phyloP scores from a whole-genome alignment of 2,113 vertebrate genomes.

The Gopherus flavomarginatus region DNA sequence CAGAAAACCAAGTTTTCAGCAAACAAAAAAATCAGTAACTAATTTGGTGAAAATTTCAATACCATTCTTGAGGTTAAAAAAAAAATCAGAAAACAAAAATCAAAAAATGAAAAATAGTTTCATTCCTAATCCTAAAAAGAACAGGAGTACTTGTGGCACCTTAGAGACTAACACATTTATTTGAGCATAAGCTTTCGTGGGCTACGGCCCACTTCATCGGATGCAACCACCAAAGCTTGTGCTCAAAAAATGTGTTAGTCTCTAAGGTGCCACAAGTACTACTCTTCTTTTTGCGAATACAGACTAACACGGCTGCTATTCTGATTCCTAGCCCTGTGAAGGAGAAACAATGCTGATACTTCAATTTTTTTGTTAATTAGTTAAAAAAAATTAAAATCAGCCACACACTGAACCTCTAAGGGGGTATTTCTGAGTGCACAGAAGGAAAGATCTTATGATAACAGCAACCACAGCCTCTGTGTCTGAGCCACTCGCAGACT shows the following conservation, averaged over 20 bases:
- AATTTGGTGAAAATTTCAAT: background rate
- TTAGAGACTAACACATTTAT: too few species aligned
- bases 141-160: too few species aligned
- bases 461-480: background rate
- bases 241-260: too few species aligned
- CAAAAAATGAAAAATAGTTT: background rate
- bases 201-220: too few species aligned
- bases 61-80: rapidly evolving
- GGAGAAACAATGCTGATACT: background rate
- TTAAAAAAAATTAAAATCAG: background rate
- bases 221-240: too few species aligned
- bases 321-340: background rate
- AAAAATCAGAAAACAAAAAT: background rate
- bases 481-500: background rate
- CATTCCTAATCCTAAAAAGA: background rate
- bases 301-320: too few species aligned
- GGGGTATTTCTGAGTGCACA: background rate
- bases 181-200: too few species aligned
- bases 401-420: background rate
- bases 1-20: background rate
- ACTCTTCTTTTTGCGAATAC: too few species aligned
- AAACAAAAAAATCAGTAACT: background rate
- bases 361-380: background rate
- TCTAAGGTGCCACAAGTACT: too few species aligned
- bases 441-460: background rate